phyloP scores from a whole-genome alignment of 2,113 vertebrate species.

The Toxotes chatareus region DNA sequence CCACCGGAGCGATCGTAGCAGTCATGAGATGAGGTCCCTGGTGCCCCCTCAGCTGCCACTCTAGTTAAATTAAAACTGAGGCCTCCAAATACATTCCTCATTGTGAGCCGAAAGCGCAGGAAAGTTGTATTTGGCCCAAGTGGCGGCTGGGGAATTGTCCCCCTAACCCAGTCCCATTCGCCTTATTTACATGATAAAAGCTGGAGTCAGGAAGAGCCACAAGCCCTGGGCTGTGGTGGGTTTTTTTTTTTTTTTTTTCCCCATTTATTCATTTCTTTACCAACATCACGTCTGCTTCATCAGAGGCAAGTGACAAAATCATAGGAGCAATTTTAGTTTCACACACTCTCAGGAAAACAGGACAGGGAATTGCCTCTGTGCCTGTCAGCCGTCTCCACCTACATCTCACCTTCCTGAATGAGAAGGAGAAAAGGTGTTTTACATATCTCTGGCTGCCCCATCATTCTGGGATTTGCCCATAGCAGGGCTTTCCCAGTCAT shows the following conservation, averaged over 20 bases:
- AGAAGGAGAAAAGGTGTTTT: constrained; percentile 29
- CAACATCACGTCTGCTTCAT: constrained; percentile 75
- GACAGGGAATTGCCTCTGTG: constrained; percentile 78
- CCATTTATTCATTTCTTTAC: constrained; percentile 81
- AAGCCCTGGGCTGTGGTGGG: constrained; percentile 44
- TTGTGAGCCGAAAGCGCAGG: constrained; percentile 81
- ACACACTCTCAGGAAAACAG: constrained; percentile 64
- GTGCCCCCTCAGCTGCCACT: constrained; percentile 89
- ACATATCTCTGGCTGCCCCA: constrained; percentile 46
- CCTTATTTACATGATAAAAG: constrained; percentile 96
- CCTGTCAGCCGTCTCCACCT: constrained; percentile 48
- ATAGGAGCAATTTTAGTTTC: constrained; percentile 78
- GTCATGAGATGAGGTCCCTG: constrained; percentile 84
- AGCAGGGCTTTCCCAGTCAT: constrained; percentile 12
- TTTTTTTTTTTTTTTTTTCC: constrained; percentile 34
- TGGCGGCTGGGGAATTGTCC: constrained; percentile 89
- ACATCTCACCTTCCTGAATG: constrained; percentile 17
- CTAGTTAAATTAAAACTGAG: constrained; percentile 92
- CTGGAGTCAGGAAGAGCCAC: constrained; percentile 77
- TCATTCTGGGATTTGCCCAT: constrained; percentile 19
- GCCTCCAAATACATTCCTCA: constrained; percentile 87
- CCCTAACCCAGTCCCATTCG: constrained; percentile 76
- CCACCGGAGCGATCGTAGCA: constrained; percentile 73
- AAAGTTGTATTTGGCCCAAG: constrained; percentile 91
- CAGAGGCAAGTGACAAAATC: constrained; percentile 72